phyloP scores from a whole-genome alignment of 1,140 invertebrate genomes.

The Maniola jurtina region DNA sequence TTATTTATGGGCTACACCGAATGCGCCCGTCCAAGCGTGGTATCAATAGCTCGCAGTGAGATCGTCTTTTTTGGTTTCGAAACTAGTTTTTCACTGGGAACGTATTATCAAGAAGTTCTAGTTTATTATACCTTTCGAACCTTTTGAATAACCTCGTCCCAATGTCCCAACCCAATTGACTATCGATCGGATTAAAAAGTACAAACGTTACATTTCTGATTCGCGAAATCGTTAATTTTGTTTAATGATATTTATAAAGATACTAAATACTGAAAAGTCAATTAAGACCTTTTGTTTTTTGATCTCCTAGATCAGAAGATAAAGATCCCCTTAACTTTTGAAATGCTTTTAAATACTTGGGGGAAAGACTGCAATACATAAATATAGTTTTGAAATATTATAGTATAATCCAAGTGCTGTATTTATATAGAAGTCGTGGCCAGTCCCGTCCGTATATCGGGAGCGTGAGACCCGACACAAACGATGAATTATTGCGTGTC shows the following conservation, averaged over 20 bases:
- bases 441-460: slow-evolving; percentile 31
- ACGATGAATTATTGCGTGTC: slow-evolving; percentile 71
- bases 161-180: no score
- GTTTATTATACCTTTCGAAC: not conserved
- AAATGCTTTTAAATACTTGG: no score
- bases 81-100: slow-evolving; percentile 19
- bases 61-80: slow-evolving; percentile 16
- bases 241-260: no score
- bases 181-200: no score
- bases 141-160: not conserved
- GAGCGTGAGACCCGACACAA: slow-evolving; percentile 67
- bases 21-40: slow-evolving; percentile 17
- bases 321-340: no score
- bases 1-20: slow-evolving; percentile 27
- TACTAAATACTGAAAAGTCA: no score
- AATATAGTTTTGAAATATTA: no score
- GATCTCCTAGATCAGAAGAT: no score
- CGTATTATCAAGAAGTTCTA: slow-evolving; percentile 1
- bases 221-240: no score
- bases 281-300: no score
- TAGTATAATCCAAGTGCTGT: not conserved
- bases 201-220: no score
- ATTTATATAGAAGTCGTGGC: slow-evolving; percentile 12
- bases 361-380: no score
- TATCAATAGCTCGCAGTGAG: slow-evolving; percentile 25